Base-by-base conservation (phyloP, 2,113 vertebrate genomes). In the Oncorhynchus kisutch region DNA sequence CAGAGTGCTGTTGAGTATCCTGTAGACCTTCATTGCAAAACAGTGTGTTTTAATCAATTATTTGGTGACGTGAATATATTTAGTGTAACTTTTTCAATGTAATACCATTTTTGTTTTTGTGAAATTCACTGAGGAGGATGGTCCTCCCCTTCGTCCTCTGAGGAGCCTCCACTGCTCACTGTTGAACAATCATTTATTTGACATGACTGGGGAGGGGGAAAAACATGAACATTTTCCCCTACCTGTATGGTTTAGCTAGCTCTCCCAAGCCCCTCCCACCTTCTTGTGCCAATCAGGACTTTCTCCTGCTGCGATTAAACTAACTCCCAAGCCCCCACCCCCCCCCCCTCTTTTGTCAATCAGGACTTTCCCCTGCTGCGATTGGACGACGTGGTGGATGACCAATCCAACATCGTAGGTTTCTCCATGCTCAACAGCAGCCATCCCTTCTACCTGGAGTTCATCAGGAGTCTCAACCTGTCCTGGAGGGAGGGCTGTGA, bases 401-500 rank as follows among this genome's bases (percentile, higher is more conserved):
- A 95, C 1, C 94, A 95, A 66, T 95, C 95, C 67, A 96, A 95
- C 82, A 93, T 97, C 4, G 78, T 97, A 80, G 95, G 96, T 54
- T 97, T 97, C 90, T 97, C 96, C 72, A 95, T 97, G 95, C 91
- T 96, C 39, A 96, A 97, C 93, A 91, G 84, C 72, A 94, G 86
- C 5, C 96, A 97, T 29, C 92, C 95, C 3, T 96, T 96, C 90
- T 96, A 95, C 86, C 90, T 93, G n/a, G 96, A 97, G 87, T 96
- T 97, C 78, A 89, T 96, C 62, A 88, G 96, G 18, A 96, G 95
- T 84, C 95, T 97, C 81, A 96, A 96, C 88, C 93, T 97, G 88
- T 97, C 96, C 1, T 97, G 96, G 96, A 95, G 92, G 67, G 96
- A 97, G 82, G 95, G 94, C 70, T 97, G 96, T 29, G 88, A 93